Evolutionary conservation across 2,797 vertebrate species (phyloP), one percentile per base, ranked within the genome.

Genomic region (Fratercula arctica): DNA sequence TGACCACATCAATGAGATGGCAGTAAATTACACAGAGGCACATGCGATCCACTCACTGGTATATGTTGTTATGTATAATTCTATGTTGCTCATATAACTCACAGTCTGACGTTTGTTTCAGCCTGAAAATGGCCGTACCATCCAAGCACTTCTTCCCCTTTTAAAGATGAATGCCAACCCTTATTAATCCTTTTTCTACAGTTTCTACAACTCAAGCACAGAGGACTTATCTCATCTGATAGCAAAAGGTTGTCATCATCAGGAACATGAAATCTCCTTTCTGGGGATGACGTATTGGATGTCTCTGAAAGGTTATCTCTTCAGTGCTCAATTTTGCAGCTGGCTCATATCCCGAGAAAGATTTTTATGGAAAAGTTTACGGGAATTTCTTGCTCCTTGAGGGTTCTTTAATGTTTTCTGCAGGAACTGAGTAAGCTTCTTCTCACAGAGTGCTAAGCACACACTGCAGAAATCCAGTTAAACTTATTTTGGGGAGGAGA

Each of bases 1-100:
- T 16, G 17, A 89, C 94, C 96, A 86, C 96, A 93, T 89, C 87
- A 96, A 37, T 60, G 78, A 35, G 78, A n/a, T 51, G 77, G 84
- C 78, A 41, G 82, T 6, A 26, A 92, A 92, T 89, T 69, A 83
- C 83, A 6, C 35, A 9, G 54, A 88, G 60, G 75, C n/a, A 53
- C 77, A 29, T 41, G 5, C 37, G 33, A 35, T 31, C 75, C 39
- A 13, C 70, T 6, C 76, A 3, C 23, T 70, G 85, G 39, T 93
- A 24, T 67, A 76, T 51, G 54, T 35, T 61, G 20, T 26, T 11
- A 67, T 11, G 43, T 20, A 19, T 59, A 46, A 87, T 67, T 69
- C 85, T 6, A 0, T 1, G 20, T 3, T 35, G n/a, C 50, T 79
- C 25, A 2, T 29, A 37, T 12, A 61, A 70, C 31, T 37, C 86